phyloP scores from a whole-genome alignment of 2,888 invertebrate species.

The Rhimphoctona megacephalus region DNA sequence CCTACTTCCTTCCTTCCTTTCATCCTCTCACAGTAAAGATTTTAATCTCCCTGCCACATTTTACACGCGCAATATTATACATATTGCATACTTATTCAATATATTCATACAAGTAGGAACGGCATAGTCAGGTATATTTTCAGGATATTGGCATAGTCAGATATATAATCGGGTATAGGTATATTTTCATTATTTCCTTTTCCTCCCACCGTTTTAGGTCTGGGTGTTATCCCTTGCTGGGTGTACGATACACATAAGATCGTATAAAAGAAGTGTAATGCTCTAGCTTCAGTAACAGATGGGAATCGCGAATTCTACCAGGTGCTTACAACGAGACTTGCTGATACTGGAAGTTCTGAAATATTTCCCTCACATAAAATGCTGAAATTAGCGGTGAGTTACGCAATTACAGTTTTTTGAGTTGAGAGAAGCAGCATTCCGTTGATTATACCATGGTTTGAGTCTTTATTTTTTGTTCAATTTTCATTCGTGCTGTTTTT shows the following conservation, averaged over 20 bases:
- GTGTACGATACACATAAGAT: conserved; percentile 39
- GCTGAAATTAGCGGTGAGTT: conserved; percentile 76
- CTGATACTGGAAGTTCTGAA: conserved; percentile 34
- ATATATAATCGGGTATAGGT: too few species aligned
- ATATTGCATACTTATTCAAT: conserved; percentile 12
- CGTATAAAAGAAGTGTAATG: conserved; percentile 77
- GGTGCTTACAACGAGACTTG: conserved; percentile 36
- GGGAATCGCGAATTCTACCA: conserved; percentile 72
- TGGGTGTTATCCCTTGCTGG: neutral
- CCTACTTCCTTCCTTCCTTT: conserved; percentile 52
- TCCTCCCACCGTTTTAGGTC: conserved; percentile 30
- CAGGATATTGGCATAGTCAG: neutral
- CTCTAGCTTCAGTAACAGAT: conserved; percentile 73
- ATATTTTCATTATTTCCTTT: conserved; percentile 52
- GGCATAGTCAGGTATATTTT: conserved; percentile 10
- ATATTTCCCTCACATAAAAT: conserved; percentile 62
- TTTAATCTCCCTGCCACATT: conserved; percentile 27
- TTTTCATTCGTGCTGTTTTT: neutral
- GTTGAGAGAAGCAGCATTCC: neutral
- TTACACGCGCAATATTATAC: conserved; percentile 23
- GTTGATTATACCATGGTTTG: neutral
- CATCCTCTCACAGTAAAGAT: conserved; percentile 47
- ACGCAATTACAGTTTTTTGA: neutral
- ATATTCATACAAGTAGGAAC: conserved; percentile 1
- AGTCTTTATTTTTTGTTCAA: conserved; percentile 32